Evolutionary conservation across 2,797 vertebrate species (phyloP).

Genomic region (Holocentrus rufus): DNA sequence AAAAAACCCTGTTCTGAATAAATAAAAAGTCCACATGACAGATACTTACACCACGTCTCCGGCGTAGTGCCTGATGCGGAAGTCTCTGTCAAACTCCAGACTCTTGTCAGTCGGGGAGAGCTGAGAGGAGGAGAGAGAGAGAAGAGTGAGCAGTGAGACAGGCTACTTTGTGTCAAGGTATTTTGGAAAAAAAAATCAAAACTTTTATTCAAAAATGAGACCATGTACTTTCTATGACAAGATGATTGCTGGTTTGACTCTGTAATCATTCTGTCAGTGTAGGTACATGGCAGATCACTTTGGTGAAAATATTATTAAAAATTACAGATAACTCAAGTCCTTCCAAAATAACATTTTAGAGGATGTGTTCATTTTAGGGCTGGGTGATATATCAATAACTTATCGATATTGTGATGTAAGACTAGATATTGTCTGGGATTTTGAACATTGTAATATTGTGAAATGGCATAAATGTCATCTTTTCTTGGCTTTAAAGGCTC

Average conservation of each 20-base stretch:
- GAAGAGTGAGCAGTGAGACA: not conserved
- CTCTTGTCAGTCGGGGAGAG: constrained; percentile 93
- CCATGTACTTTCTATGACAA: not conserved
- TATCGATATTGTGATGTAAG: no score
- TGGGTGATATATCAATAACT: no score
- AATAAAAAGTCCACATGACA: constrained; percentile 26
- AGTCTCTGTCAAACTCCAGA: constrained; percentile 96
- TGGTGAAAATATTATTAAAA: not conserved
- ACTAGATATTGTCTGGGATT: no score
- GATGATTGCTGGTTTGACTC: not conserved
- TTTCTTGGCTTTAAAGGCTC: no score
- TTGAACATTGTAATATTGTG: no score
- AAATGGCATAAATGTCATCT: no score
- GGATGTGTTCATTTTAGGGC: no score
- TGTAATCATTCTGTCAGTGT: no score
- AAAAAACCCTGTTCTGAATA: constrained; percentile 51
- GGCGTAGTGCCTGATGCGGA: constrained; percentile 95
- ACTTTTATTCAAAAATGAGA: not conserved
- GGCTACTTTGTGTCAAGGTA: not conserved
- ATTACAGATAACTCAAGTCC: not conserved
- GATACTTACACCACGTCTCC: constrained; percentile 95
- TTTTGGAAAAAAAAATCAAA: constrained; percentile 1
- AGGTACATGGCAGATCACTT: no score
- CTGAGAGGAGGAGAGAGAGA: constrained; percentile 70
- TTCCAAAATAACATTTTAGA: not conserved